These are phyloP conservation scores for Tachyglossus aculeatus DNA, from an alignment of 2,797 vertebrate genomes.

Conservation along the genomic window DNA sequence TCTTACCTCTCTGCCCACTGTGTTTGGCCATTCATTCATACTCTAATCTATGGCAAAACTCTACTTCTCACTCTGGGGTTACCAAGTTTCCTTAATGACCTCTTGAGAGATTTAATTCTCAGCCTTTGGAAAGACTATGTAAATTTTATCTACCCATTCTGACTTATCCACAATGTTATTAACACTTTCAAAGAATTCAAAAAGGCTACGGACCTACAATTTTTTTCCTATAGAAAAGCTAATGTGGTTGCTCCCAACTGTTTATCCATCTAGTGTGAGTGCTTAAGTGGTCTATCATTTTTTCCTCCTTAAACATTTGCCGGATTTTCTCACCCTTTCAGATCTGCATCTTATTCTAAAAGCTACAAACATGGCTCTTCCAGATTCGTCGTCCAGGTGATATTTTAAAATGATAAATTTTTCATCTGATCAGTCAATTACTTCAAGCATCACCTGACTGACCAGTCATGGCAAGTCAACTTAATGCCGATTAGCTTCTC, in stretches of 20 bases:
- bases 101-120: slow-evolving; percentile 20
- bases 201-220: background rate
- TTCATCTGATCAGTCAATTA: no score
- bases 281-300: no score
- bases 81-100: background rate
- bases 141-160: background rate
- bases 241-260: background rate
- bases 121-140: background rate
- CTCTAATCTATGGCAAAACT: slow-evolving; percentile 4
- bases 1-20: no score
- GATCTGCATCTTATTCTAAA: no score
- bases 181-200: background rate
- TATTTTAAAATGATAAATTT: no score
- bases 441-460: no score
- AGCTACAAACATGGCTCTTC: no score
- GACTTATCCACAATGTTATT: background rate
- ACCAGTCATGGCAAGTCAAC: no score
- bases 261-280: background rate
- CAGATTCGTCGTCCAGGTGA: no score
- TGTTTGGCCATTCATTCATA: background rate
- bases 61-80: background rate
- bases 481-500: slow-evolving; percentile 11
- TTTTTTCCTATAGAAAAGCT: background rate
- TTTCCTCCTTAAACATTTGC: no score
- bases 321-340: no score